These are phyloP conservation scores for Drosophila mauritiana DNA, from an alignment of 1,140 invertebrate genomes.

Conservation along the genomic window DNA sequence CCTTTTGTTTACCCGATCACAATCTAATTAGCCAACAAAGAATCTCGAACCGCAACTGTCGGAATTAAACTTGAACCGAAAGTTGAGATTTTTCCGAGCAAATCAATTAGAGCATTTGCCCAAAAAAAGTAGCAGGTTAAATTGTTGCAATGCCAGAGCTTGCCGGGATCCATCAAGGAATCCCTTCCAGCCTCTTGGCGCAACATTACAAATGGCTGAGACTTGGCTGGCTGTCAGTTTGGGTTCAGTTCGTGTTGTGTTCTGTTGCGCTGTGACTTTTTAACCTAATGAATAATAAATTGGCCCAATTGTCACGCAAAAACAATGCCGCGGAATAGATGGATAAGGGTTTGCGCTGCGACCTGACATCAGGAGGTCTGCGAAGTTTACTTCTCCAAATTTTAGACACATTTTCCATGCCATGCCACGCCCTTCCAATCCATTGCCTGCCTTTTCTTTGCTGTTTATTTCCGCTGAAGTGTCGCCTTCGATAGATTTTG, in stretches of 20 bases:
- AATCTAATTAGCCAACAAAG: conserved; percentile 34
- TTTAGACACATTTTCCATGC: conserved; percentile 63
- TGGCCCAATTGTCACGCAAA: conserved; percentile 80
- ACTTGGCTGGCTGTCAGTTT: conserved; percentile 77
- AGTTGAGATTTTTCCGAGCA: conserved; percentile 39
- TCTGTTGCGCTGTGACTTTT: conserved; percentile 68
- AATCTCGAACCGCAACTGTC: conserved; percentile 25
- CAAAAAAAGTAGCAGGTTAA: conserved; percentile 43
- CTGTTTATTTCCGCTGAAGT: conserved; percentile 48
- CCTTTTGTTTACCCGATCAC: background rate
- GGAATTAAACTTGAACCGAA: conserved; percentile 37
- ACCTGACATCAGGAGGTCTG: conserved; percentile 38
- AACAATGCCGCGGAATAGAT: conserved; percentile 68
- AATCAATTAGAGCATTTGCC: conserved; percentile 69
- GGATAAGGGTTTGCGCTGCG: conserved; percentile 57
- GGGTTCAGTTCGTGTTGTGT: conserved; percentile 49
- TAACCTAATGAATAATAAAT: conserved; percentile 83
- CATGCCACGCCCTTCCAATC: background rate
- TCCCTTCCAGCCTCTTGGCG: conserved; percentile 19
- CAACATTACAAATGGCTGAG: conserved; percentile 63
- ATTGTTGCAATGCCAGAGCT: conserved; percentile 38
- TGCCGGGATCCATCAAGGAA: conserved; percentile 31
- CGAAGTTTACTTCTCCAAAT: conserved; percentile 66
- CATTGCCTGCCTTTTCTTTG: conserved; percentile 11
- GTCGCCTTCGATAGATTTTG: conserved; percentile 76